Base-by-base conservation (phyloP, 1,140 invertebrate species). In the Ctenoplectra terminalis region DNA sequence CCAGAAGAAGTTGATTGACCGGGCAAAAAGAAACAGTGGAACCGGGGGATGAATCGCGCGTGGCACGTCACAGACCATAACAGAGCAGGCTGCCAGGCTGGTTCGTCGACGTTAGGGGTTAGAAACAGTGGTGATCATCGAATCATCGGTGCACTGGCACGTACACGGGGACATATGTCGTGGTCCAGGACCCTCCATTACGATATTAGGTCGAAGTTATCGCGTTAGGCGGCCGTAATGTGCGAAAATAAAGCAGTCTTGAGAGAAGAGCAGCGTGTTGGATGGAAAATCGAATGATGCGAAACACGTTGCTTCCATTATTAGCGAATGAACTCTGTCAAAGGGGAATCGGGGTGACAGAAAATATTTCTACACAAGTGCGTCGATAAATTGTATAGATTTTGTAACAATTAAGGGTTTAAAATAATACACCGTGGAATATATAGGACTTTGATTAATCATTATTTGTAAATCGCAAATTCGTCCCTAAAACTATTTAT, bases 91-190 rank as follows among this genome's bases (percentile, higher is more conserved):
- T 7, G 52, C 37, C 50, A 15, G 0, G 23, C 46, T 3, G 15
- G 23, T n/a, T 23, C 0, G 6, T 13, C 29, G 34, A 37, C 31
- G 84, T 82, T 48, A 52, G 50, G 70, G 87, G 58, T 72, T 58
- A 70, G 61, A 78, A 83, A 83, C 70, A 86, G 61, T 61, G 75
- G 17, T 56, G 87, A 92, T 93, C 88, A 92, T 92, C 89, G 88
- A 91, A 91, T 91, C 86, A 87, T 91, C 81, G 86, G 88, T 87
- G 90, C 91, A 91, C 86, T 91, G 91, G 90, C 86, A 87, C 90
- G 91, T 82, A 92, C 84, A 82, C 73, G 77, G 54, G 84, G 90
- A 91, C 92, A 92, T 93, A 92, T 93, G 92, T 91, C 91, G 89
- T 70, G 79, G 79, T 75, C 72, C 87, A 81, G 81, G 73, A 91